Evolutionary conservation across 2,888 invertebrate species (phyloP).

Genomic region (Biston betularia): DNA sequence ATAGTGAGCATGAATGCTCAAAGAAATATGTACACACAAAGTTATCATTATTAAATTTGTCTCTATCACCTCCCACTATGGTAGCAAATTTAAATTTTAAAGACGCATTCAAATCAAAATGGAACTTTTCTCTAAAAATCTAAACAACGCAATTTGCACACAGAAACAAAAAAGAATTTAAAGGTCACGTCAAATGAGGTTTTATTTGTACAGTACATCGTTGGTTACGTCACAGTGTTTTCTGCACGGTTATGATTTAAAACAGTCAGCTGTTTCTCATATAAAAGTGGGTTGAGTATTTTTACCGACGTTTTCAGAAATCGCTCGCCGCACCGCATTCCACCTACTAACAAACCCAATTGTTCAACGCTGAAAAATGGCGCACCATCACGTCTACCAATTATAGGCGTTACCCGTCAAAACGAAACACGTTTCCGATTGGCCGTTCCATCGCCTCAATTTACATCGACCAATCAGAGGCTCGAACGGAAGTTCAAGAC

Average conservation of each 20-base stretch:
- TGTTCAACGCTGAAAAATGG: conserved; percentile 83
- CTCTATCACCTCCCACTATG: too few species aligned
- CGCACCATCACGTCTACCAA: conserved; percentile 74
- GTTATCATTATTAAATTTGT: too few species aligned
- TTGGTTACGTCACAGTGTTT: conserved; percentile 52
- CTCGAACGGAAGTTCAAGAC: conserved; percentile 70
- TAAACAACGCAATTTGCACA: too few species aligned
- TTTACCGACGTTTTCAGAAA: conserved; percentile 62
- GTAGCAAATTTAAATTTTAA: too few species aligned
- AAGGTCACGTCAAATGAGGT: not conserved
- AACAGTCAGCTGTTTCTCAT: conserved; percentile 68
- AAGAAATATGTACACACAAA: too few species aligned
- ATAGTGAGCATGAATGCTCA: too few species aligned
- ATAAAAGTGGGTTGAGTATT: conserved; percentile 64
- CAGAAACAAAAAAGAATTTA: too few species aligned
- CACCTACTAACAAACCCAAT: conserved; percentile 80
- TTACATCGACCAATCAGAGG: conserved; percentile 67
- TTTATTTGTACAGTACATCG: too few species aligned
- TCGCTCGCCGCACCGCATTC: conserved; percentile 57
- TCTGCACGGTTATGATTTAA: conserved; percentile 60
- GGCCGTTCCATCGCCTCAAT: conserved; percentile 62
- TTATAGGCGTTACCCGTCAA: conserved; percentile 75
- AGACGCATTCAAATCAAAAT: too few species aligned
- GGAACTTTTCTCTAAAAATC: too few species aligned
- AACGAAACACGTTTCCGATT: conserved; percentile 57